Evolutionary conservation across 2,797 vertebrate genomes (phyloP).

Genomic region (Eptatretus atami): DNA sequence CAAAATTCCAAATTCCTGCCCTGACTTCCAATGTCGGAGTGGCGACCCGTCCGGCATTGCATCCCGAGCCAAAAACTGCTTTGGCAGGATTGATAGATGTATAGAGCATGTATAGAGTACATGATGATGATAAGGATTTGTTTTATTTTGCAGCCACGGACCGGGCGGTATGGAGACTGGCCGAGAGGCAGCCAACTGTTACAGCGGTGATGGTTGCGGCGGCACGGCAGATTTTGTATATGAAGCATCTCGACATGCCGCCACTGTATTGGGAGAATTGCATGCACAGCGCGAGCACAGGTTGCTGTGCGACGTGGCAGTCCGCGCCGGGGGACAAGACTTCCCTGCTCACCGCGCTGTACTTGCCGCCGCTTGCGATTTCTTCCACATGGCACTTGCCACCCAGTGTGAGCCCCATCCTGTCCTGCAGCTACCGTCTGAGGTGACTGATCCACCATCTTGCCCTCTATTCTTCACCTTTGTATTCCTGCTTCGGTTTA

Average conservation of each 20-base stretch:
- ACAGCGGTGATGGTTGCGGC: slow-evolving; percentile 12
- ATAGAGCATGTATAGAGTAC: no score
- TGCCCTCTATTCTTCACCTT: not conserved
- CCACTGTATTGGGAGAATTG: slow-evolving; percentile 97
- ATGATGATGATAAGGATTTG: no score
- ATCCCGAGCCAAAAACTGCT: no score
- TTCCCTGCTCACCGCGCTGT: slow-evolving; percentile 90
- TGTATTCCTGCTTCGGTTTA: no score
- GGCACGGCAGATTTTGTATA: slow-evolving; percentile 99
- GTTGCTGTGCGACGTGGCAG: slow-evolving; percentile 97
- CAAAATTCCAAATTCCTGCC: no score
- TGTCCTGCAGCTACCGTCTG: slow-evolving; percentile 70
- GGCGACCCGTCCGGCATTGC: no score
- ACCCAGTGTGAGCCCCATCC: slow-evolving; percentile 67
- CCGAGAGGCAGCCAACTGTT: no score
- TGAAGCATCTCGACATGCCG: slow-evolving; percentile 98
- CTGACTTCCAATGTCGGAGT: no score
- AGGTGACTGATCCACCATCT: slow-evolving; percentile 26
- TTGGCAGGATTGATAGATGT: no score
- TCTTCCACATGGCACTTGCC: slow-evolving; percentile 72
- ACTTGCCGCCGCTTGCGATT: slow-evolving; percentile 89
- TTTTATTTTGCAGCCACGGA: no score
- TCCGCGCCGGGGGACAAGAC: slow-evolving; percentile 82
- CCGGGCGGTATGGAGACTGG: no score
- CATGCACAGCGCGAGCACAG: slow-evolving; percentile 97